Evolutionary conservation across 1,140 invertebrate genomes (phyloP).

Genomic region (Vanessa atalanta): DNA sequence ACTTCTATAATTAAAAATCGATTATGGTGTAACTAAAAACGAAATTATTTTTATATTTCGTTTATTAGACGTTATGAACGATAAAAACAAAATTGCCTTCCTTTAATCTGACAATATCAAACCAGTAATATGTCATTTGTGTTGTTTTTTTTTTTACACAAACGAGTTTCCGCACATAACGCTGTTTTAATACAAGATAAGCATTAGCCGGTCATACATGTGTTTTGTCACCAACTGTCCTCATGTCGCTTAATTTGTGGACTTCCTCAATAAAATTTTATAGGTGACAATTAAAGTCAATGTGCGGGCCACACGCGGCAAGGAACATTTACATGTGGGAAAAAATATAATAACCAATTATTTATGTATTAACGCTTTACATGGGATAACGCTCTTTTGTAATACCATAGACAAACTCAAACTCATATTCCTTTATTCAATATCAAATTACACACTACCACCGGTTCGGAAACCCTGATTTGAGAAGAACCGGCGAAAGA

Average conservation of each 20-base stretch:
- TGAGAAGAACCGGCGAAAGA: too few relatives aligned
- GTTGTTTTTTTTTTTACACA: conserved; percentile 1
- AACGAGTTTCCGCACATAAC: conserved; percentile 11
- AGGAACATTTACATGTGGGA: conserved; percentile 1
- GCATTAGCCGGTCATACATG: conserved; percentile 14
- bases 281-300: conserved; percentile 41
- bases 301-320: conserved; percentile 26
- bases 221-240: conserved; percentile 29
- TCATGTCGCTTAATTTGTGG: conserved; percentile 36
- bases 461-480: too few relatives aligned
- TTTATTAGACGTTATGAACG: neutral
- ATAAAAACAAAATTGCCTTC: neutral
- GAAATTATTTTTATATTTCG: neutral
- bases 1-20: neutral
- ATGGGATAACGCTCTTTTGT: neutral
- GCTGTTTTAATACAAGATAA: conserved; percentile 8
- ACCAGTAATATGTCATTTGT: neutral
- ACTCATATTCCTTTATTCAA: too few relatives aligned
- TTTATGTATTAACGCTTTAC: neutral
- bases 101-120: neutral
- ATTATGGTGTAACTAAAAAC: neutral
- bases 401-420: neutral
- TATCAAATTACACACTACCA: too few relatives aligned
- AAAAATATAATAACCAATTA: neutral
- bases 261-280: conserved; percentile 44